Base-by-base conservation (phyloP, 2,113 vertebrate species). In the Percina caprodes region DNA sequence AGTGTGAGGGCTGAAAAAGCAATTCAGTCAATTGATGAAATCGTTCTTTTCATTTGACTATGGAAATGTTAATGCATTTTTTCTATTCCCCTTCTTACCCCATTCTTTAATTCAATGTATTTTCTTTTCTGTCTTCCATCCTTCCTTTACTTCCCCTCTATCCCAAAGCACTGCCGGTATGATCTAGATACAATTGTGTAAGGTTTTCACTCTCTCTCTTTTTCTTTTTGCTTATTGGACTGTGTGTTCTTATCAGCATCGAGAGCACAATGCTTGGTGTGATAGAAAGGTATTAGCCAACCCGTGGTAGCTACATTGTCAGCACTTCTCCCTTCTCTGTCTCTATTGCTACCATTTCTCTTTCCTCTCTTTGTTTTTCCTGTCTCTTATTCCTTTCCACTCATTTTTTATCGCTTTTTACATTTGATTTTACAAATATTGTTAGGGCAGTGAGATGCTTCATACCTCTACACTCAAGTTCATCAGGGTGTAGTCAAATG, bases 241-340 rank as follows among this genome's bases (percentile, higher is more conserved):
- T 91, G 90, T 88, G 83, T 89, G 91, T 91, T 93, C 93, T 93
- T 94, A 94, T 94, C 93, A 93, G 93, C 88, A 86, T 80, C 60
- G 83, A 73, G 83, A 92, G 93, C 86, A 94, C 93, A 94, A 92
- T 92, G 93, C 91, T 90, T 59, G 85, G 87, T 92, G 90, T 93
- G 93, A 93, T 91, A 90, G 91, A 93, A 94, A 93, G 93, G 93
- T 93, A 93, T 92, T 91, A 93, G 88, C 91, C 91, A 90, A 88
- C 82, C 86, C 65, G 16, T 73, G 78, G 80, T 83, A 80, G 85
- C 91, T 88, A 89, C 92, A 72, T 85, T 89, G 93, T 94, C 93
- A 94, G 93, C 93, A 93, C 58, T 93, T 93, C 87, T 93, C 33
- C 62, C 79, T 51, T 70, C 65, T 79, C 87, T 83, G 79, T 87